phyloP scores from a whole-genome alignment of 2,113 vertebrate genomes.

The Bufo gargarizans region DNA sequence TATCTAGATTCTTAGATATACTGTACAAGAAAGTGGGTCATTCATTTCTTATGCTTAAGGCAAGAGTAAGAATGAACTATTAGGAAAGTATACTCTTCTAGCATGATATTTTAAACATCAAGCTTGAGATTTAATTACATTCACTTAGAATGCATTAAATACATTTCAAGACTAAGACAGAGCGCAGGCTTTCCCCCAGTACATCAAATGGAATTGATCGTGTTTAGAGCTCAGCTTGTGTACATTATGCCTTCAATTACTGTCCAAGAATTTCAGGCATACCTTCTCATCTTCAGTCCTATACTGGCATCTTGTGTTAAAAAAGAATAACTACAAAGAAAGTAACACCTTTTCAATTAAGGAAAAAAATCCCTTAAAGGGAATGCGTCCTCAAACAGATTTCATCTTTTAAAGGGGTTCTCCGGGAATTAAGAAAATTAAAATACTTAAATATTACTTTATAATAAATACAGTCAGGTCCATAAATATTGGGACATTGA shows the following conservation, averaged over 20 bases:
- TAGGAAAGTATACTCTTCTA: conserved; percentile 24
- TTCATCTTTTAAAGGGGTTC: too few species aligned
- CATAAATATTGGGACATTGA: too few species aligned
- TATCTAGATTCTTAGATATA: background rate
- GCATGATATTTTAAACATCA: background rate
- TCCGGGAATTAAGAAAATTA: too few species aligned
- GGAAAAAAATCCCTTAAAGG: too few species aligned
- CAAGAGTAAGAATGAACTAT: background rate
- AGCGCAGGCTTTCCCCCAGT: background rate
- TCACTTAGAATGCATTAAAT: conserved; percentile 15
- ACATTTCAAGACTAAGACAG: conserved; percentile 11
- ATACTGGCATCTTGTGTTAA: conserved; percentile 58
- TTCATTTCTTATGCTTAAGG: conserved; percentile 9
- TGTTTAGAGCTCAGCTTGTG: background rate
- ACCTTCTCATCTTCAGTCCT: conserved; percentile 20
- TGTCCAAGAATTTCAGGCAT: background rate
- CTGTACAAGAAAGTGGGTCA: conserved; percentile 3
- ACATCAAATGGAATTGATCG: conserved; percentile 26
- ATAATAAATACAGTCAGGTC: too few species aligned
- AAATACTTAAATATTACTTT: too few species aligned
- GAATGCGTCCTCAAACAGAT: too few species aligned
- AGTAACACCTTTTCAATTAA: background rate
- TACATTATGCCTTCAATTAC: conserved; percentile 12
- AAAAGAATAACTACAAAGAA: conserved; percentile 49
- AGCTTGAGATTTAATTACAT: conserved; percentile 3